Base-by-base conservation (phyloP, 2,797 vertebrate genomes). In the Nothura maculosa region DNA sequence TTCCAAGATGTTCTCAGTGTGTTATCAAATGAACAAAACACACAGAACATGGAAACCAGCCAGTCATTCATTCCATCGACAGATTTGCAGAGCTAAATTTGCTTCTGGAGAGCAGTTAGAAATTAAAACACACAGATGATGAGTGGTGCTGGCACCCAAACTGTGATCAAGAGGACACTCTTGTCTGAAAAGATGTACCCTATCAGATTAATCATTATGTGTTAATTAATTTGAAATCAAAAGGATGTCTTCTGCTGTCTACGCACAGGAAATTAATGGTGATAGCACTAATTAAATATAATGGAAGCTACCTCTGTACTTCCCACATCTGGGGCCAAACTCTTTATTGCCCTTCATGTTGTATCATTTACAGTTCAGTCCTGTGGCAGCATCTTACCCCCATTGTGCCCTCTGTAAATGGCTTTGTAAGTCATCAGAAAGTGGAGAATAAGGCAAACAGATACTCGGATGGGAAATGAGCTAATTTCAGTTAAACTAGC, bases 81-180 rank as follows among this genome's bases (percentile, higher is more conserved):
- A 95, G 93, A 92, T 96, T 96, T 95, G 87, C 87, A 85, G 81
- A 95, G 87, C 92, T 91, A 94, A 94, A 95, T 92, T 94, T 96
- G 87, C 90, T 95, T 93, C 91, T 70, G 50, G 91, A 95, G 91
- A 96, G 82, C 76, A 85, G 82, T 94, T 91, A 92, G 84, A 88
- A 94, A 93, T 89, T 94, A 92, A 96, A 96, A 92, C 92, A 96
- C 74, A 88, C 85, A 95, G 87, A 92, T 95, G 85, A 95, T 89
- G 94, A 93, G 89, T 84, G 90, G 85, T 94, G 88, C 93, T 93
- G 93, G 91, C 90, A 92, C 88, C 94, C 94, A 95, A 94, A 96
- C 77, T 94, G 80, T 95, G 93, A 95, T 92, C 88, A 96, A 95
- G 94, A 93, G 73, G 90, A 95, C 93, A 88, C 63, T 93, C 89